Conservation (phyloP, 1,140 invertebrate species). For the Adoxophyes honmai region DNA sequence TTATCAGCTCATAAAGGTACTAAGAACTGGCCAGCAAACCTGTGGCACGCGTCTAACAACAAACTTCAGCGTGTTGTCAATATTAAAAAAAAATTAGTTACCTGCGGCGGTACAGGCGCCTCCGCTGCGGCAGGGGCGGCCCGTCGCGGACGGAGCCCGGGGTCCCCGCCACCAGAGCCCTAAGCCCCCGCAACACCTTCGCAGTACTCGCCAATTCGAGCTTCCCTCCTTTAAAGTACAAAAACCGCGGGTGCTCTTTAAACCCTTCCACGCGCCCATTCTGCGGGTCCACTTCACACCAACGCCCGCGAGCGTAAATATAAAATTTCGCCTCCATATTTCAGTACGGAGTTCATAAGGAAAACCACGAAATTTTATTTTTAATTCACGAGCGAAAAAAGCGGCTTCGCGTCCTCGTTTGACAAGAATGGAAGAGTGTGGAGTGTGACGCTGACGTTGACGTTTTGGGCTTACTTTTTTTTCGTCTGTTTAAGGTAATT, state of each 20-base stretch:
- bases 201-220: conserved; percentile 21
- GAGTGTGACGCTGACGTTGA: not conserved
- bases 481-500: not conserved
- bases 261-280: conserved; percentile 38
- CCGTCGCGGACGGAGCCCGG: conserved; percentile 27
- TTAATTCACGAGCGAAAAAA: not conserved
- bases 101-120: not conserved
- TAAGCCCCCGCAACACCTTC: conserved; percentile 34
- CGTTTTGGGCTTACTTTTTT: not conserved
- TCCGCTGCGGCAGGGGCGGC: conserved; percentile 23
- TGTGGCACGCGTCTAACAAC: not conserved
- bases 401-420: not conserved
- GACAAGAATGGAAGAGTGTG: not conserved
- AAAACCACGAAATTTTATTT: not conserved
- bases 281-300: conserved; percentile 38
- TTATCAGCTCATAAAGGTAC: too few species aligned
- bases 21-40: not conserved
- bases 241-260: conserved; percentile 28
- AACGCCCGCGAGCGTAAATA: conserved; percentile 38
- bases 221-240: conserved; percentile 26
- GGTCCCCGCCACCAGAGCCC: conserved; percentile 23
- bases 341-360: not conserved
- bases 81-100: not conserved
- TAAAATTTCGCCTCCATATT: conserved; percentile 31
- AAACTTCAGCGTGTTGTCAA: not conserved